phyloP scores from a whole-genome alignment of 2,113 vertebrate genomes.

The Cettia cetti region DNA sequence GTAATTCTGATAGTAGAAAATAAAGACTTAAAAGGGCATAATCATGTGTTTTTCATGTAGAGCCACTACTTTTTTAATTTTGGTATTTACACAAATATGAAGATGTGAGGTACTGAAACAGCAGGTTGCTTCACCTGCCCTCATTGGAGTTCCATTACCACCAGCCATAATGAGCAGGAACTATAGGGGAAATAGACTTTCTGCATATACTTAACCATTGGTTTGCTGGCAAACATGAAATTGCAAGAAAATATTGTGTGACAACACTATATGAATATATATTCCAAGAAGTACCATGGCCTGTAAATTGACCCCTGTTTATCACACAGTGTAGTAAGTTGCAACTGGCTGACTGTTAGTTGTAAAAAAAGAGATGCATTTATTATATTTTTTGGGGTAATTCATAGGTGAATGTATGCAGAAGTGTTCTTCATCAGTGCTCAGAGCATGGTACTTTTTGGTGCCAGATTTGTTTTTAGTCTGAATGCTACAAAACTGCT shows the following conservation, averaged over 20 bases:
- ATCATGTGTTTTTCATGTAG: not conserved
- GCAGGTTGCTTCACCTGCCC: not conserved
- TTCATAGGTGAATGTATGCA: not conserved
- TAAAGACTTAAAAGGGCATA: not conserved
- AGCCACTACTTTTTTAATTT: not conserved
- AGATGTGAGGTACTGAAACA: not conserved
- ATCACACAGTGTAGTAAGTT: not conserved
- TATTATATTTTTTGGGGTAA: not conserved
- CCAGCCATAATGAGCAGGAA: not conserved
- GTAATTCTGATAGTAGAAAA: not conserved
- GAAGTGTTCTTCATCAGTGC: not conserved
- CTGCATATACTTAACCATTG: not conserved
- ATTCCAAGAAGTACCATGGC: not conserved
- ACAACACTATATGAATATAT: not conserved
- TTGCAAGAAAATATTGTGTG: not conserved
- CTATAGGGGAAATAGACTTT: not conserved
- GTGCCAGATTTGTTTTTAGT: not conserved
- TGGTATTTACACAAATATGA: not conserved
- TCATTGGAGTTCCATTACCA: not conserved
- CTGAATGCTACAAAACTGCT: not conserved
- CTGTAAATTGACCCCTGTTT: not conserved
- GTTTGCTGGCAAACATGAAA: not conserved
- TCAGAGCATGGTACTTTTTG: not conserved
- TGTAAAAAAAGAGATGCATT: not conserved
- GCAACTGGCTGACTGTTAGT: not conserved